Conservation (phyloP, 2,888 invertebrate genomes). For the Julus scanicus region DNA sequence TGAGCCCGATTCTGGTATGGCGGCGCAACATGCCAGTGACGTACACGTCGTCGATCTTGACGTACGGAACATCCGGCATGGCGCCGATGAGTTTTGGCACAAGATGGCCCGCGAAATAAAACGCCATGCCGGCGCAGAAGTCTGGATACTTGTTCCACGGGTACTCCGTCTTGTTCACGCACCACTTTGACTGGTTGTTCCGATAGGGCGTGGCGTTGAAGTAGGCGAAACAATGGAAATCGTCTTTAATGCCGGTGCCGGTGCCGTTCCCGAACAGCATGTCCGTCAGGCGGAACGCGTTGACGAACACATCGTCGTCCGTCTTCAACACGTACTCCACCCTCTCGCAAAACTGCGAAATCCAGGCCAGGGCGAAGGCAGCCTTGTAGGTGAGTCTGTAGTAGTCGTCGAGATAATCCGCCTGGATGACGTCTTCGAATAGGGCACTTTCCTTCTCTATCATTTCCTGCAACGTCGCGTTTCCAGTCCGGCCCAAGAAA, state of each 20-base stretch:
- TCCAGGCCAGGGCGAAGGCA: slow-evolving; percentile 66
- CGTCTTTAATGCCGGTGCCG: not conserved
- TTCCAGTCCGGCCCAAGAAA: no score
- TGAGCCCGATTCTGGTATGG: not conserved
- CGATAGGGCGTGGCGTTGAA: not conserved
- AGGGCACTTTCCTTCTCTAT: no score
- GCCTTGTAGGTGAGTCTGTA: slow-evolving; percentile 66
- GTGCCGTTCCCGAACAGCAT: no score
- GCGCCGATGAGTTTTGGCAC: not conserved
- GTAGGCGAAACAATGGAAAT: slow-evolving; percentile 19
- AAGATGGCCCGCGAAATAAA: not conserved
- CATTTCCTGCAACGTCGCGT: no score
- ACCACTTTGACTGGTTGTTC: not conserved
- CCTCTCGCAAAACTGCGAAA: slow-evolving; percentile 59
- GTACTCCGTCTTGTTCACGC: not conserved
- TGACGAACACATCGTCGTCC: slow-evolving; percentile 68
- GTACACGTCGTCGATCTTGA: slow-evolving; percentile 45
- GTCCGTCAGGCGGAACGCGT: slow-evolving; percentile 62
- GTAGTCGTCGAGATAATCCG: no score
- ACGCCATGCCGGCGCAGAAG: not conserved
- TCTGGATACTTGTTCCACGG: slow-evolving; percentile 11
- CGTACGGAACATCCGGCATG: slow-evolving; percentile 14
- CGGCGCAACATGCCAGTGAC: not conserved
- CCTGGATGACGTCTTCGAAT: no score
- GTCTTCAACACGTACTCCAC: slow-evolving; percentile 66